These are phyloP conservation scores for Ruditapes philippinarum DNA, from an alignment of 1,140 invertebrate genomes.

Conservation along the genomic window DNA sequence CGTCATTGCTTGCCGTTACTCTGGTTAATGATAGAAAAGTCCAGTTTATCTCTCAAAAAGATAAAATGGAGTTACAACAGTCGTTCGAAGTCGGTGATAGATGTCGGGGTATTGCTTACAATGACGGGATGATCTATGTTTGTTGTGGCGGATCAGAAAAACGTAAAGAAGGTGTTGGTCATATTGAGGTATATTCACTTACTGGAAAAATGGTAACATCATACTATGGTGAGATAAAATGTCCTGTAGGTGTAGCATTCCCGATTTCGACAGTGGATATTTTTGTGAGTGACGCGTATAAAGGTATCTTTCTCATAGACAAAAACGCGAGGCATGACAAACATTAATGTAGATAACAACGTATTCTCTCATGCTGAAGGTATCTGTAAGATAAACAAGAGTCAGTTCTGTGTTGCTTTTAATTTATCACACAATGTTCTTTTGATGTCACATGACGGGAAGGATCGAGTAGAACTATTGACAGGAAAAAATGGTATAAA, in stretches of 20 bases:
- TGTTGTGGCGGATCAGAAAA: neutral
- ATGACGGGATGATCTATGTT: neutral
- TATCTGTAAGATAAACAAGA: neutral
- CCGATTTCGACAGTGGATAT: neutral
- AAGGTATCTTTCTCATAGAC: neutral
- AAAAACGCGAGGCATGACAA: too few species aligned
- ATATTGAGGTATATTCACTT: neutral
- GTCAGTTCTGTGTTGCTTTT: neutral
- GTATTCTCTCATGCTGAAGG: too few species aligned
- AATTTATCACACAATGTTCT: neutral
- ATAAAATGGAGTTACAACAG: neutral
- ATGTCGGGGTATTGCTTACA: neutral
- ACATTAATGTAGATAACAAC: too few species aligned
- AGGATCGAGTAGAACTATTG: neutral
- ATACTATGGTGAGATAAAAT: neutral
- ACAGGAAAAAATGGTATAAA: neutral
- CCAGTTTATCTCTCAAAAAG: neutral
- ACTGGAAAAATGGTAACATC: neutral
- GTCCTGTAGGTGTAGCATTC: neutral
- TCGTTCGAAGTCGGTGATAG: neutral
- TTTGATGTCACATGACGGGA: neutral
- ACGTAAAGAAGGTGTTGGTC: neutral
- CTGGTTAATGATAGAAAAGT: neutral
- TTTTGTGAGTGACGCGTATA: neutral
- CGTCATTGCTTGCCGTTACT: neutral